Base-by-base conservation (phyloP, 2,888 invertebrate genomes). In the Sphaerophoria rueppellii region DNA sequence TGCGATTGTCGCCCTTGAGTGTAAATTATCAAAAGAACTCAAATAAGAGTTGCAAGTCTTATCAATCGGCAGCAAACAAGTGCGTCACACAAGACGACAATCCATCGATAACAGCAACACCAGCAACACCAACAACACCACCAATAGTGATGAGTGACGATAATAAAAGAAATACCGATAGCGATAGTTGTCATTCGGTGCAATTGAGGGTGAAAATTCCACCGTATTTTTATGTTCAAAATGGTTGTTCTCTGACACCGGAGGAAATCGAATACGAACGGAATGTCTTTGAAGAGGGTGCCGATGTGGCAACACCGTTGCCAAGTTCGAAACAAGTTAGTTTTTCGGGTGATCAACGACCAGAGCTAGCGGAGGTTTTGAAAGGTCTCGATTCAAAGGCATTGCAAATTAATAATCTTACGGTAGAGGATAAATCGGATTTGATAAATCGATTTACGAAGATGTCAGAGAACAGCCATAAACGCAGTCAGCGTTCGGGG, bases 251-350 rank as follows among this genome's bases (percentile, higher is more conserved):
- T 6, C 48, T 81, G 14, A 90, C 91, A 24, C 90, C 90, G 12
- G 91, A 90, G 73, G 90, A 90, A 87, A 89, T 91, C 48, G 91
- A 91, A 73, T 90, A 90, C 58, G 91, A 90, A 76, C 89, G 88
- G 4, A 89, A 88, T 72, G 88, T 89, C 81, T 88, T 88, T 16
- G 91, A 90, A 91, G 90, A 91, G 92, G 93, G 86, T 88, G 90
- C 79, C 91, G 94, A 90, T 92, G 92, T 90, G 88, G 92, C 83
- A 88, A 91, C 89, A 32, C 91, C 90, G 24, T 86, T 90, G 86
- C 90, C 89, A 34, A 74, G 54, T 58, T 71, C 77, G 7, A 87
- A 85, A 14, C 75, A 74, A 58, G 85, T 87, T 73, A 81, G 75
- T 14, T 77, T 77, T 54, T 87, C 88, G n/a, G 89, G 89, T 60